Evolutionary conservation across 1,140 invertebrate genomes (phyloP), one percentile per base, ranked within the genome.

Genomic region (Copidosoma floridanum): DNA sequence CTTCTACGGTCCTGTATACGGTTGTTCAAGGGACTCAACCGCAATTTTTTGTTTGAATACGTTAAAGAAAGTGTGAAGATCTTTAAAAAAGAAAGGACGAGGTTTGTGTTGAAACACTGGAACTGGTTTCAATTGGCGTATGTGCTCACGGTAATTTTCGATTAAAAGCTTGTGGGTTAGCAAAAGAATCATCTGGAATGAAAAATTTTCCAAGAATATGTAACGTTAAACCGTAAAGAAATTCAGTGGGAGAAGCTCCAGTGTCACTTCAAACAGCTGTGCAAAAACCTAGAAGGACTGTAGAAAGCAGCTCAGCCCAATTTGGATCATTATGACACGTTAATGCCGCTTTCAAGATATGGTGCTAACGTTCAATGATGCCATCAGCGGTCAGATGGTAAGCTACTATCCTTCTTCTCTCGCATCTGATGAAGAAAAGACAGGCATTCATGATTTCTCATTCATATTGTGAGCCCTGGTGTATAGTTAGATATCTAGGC

Each of bases 1-100:
- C n/a, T 41, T 29, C 27, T 47, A 57, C 4, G 64, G 59, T 5
- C 64, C 59, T 12, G 35, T 29, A 41, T 66, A 68, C 4, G 50
- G 52, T 11, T 53, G 48, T n/a, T 60, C 43, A 5, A 68, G 57
- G 1, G 57, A 40, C 27, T 24, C 21, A 5, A 38, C 40, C 14
- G 50, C 23, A 20, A 62, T 44, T 16, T 46, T 29, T 11, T 47
- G 21, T 1, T 66, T 5, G 12, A 65, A 66, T n/a, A 65, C 66
- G 21, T 65, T 57, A 2, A 38, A 41, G 44, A 40, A 58, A 5
- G 12, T 26, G 3, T 26, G 8, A 4, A 64, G 23, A 18, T 52
- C 59, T 48, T 32, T 51, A 14, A 18, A 57, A 11, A 63, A 41
- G 29, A 64, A 66, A 18, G 27, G 35, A 16, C 57, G 44, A 20